Conservation (phyloP, 2,888 invertebrate species). For the Lochmaea capreae region DNA sequence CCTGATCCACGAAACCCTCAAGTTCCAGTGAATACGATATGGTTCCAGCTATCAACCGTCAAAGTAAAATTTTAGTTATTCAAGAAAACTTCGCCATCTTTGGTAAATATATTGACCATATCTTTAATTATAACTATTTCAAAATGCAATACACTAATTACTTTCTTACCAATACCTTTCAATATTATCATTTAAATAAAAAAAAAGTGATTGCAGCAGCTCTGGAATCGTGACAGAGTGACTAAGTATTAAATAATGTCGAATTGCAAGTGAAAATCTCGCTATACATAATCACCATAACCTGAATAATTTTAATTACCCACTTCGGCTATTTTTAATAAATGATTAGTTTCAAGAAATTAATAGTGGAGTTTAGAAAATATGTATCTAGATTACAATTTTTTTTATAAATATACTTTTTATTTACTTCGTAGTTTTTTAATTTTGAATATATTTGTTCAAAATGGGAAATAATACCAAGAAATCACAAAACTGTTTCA, state of each 20-base stretch:
- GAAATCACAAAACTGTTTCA: too few relatives aligned
- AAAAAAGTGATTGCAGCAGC: not conserved
- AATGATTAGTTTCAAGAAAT: not conserved
- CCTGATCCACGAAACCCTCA: too few relatives aligned
- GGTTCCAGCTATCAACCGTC: too few relatives aligned
- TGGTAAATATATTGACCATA: too few relatives aligned
- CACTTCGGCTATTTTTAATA: not conserved
- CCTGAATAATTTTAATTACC: not conserved
- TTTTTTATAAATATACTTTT: too few relatives aligned
- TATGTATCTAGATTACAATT: not conserved
- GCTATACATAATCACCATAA: not conserved
- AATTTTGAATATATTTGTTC: too few relatives aligned
- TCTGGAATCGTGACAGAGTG: not conserved
- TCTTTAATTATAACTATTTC: too few relatives aligned
- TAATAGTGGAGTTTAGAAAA: not conserved
- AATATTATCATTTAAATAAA: slow-evolving; percentile 30
- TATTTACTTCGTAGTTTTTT: too few relatives aligned
- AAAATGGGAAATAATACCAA: too few relatives aligned
- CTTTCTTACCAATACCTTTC: not conserved
- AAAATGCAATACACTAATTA: not conserved
- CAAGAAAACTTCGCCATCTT: too few relatives aligned
- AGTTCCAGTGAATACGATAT: too few relatives aligned
- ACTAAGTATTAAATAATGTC: not conserved
- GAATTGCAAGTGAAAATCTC: not conserved
- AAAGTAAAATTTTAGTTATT: too few relatives aligned